phyloP scores from a whole-genome alignment of 2,113 vertebrate species.

The Corythornis cristatus region DNA sequence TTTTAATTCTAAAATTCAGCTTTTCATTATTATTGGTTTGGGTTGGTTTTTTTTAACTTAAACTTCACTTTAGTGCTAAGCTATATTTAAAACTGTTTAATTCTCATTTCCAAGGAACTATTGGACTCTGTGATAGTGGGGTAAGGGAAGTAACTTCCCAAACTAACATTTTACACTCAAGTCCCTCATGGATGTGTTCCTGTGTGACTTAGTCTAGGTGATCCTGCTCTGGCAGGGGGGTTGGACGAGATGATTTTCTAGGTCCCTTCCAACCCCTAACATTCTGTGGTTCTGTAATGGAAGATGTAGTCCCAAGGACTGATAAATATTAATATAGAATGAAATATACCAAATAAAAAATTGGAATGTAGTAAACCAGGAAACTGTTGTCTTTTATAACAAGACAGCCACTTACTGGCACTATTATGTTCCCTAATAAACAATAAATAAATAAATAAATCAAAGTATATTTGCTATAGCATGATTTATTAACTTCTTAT shows the following conservation, averaged over 20 bases:
- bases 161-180: background rate
- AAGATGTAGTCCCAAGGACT: background rate
- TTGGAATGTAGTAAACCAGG: background rate
- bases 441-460: background rate
- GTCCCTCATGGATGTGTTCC: too few relatives aligned
- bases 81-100: background rate
- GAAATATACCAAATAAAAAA: background rate
- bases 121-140: background rate
- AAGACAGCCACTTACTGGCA: background rate
- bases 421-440: background rate
- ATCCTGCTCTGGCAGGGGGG: too few relatives aligned
- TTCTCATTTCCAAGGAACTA: background rate
- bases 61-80: background rate
- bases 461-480: background rate
- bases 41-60: background rate
- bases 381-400: background rate
- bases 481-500: background rate
- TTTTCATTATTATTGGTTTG: background rate
- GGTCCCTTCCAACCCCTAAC: too few relatives aligned
- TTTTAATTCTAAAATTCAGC: too few relatives aligned
- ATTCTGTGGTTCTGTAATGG: too few relatives aligned
- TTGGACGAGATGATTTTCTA: too few relatives aligned
- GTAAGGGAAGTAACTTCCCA: background rate
- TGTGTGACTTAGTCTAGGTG: too few relatives aligned
- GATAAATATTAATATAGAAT: slow-evolving; percentile 10